Percentiles rank a stretch among this genome's conserved stretches.
Conservation (phyloP, 1,140 invertebrate genomes). For the Paralvinella palmiformis region DNA sequence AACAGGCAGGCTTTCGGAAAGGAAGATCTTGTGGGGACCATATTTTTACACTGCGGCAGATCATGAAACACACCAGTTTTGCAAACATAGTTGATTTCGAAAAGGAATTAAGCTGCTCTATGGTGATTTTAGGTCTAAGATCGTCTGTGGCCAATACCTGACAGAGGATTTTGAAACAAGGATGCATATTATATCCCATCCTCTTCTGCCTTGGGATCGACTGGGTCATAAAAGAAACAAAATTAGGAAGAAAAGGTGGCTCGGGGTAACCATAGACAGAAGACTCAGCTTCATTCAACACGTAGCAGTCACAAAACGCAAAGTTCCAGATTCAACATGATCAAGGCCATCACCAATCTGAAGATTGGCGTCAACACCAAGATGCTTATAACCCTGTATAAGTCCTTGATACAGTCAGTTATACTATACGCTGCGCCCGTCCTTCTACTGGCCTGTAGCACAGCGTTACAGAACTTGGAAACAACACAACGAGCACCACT, state of each 20-base stretch:
- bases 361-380: no score
- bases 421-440: no score
- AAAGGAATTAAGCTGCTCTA: background rate
- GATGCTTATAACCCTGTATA: no score
- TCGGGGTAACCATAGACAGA: no score
- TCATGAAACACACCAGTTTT: background rate
- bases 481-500: no score
- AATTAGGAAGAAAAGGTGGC: background rate
- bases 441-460: no score
- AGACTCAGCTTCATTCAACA: no score
- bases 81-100: background rate
- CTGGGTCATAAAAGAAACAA: conserved; percentile 20
- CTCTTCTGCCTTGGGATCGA: conserved; percentile 24
- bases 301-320: no score
- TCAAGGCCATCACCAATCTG: no score
- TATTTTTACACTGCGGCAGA: background rate
- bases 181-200: conserved; percentile 24
- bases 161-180: conserved; percentile 20
- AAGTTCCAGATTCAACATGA: no score
- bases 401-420: no score
- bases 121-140: background rate
- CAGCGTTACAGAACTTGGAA: no score
- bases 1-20: conserved; percentile 8
- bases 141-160: background rate
- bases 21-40: background rate